Evolutionary conservation across 2,797 vertebrate genomes (phyloP), one percentile per base, ranked within the genome.

Genomic region (Melanotaenia trifasciata): DNA sequence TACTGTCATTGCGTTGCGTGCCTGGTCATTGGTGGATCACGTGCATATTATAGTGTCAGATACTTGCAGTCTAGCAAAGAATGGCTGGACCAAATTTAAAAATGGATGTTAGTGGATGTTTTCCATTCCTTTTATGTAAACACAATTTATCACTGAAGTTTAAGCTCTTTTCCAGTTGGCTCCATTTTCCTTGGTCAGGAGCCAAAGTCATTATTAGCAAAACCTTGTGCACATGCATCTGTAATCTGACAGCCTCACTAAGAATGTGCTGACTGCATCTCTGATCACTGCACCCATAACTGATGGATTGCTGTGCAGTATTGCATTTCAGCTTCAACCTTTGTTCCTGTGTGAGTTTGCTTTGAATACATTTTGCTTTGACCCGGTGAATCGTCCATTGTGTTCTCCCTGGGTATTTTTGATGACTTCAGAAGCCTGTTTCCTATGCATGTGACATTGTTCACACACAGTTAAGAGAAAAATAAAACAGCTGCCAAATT

Each of bases 121-220:
- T 16, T 30, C 13, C 53, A 4, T 26, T 13, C 12, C 51, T 45
- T 53, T 51, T 22, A 51, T 53, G 5, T 53, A 53, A 13, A 24
- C n/a, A 53, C 50, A 22, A 13, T 53, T 11, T 5, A 24, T 24
- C 22, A 30, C 24, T 2, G 53, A 28, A 28, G 12, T 30, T 16
- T 28, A 56, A 13, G 22, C 50, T 22, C 22, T 53, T 53, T 12
- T 53, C 50, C 22, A 24, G 1, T 53, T 13, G 1, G 54, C 67
- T 16, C 36, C 16, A 43, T 40, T 78, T 71, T 64, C 40, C 66
- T 69, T 54, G 40, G 57, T 74, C 12, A 5, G 76, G 79, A 74
- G 59, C 47, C 67, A 67, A 59, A 75, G 77, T 74, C 74, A 73
- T 84, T 80, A 80, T 83, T 76, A 79, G 64, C 69, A 5, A 67